Evolutionary conservation across 2,113 vertebrate genomes (phyloP).

Genomic region (Leucosticte australis): DNA sequence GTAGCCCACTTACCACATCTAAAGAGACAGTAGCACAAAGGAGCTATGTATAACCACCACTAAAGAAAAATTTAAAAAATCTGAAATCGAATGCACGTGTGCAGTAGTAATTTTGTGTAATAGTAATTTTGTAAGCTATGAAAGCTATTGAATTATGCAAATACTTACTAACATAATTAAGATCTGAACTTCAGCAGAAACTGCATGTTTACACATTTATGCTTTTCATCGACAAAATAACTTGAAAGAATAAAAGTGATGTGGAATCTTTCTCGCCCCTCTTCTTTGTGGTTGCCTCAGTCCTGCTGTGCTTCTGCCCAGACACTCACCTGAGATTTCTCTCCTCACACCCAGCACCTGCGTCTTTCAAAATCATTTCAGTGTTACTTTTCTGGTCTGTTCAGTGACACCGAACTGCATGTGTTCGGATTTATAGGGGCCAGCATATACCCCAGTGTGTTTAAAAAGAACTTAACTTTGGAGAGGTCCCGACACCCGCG

Average conservation of each 20-base stretch:
- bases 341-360: neutral
- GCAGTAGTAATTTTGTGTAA: neutral
- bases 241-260: neutral
- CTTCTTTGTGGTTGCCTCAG: neutral
- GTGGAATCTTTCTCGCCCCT: fast-evolving
- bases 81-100: fast-evolving
- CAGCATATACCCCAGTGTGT: neutral
- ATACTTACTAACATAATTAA: neutral
- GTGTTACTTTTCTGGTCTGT: neutral
- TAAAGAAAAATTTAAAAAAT: neutral
- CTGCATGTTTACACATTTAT: neutral
- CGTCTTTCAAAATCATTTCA: neutral
- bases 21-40: neutral
- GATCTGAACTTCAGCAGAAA: neutral
- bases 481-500: too few relatives aligned
- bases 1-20: neutral
- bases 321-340: neutral
- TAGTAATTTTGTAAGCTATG: neutral
- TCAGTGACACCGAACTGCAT: neutral
- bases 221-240: neutral
- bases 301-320: neutral
- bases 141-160: neutral
- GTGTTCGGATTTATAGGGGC: fast-evolving
- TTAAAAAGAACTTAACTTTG: neutral
- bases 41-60: neutral